Percentiles rank a stretch among this genome's conserved stretches.
Evolutionary conservation across 2,797 vertebrate genomes (phyloP).

Genomic region (Choloepus didactylus): DNA sequence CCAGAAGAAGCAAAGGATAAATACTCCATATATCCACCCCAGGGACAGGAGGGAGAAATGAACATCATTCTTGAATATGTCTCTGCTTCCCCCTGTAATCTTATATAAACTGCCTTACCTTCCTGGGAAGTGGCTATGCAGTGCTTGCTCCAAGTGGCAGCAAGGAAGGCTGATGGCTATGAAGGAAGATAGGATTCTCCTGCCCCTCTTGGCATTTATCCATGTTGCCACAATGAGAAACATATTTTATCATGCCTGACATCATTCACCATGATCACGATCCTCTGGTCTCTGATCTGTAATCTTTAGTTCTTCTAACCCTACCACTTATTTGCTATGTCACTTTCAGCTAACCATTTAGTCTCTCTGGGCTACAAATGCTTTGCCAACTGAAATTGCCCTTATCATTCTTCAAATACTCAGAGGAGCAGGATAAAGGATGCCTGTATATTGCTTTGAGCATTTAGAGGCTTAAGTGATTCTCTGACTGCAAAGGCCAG

Average conservation of each 20-base stretch:
- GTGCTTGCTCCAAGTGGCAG: not conserved
- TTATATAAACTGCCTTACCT: not conserved
- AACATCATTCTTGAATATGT: not conserved
- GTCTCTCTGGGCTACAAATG: conserved; percentile 31
- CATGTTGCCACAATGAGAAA: not conserved
- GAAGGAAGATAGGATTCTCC: not conserved
- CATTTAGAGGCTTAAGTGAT: not conserved
- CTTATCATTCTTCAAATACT: conserved; percentile 46
- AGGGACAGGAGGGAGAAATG: not conserved
- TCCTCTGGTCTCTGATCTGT: conserved; percentile 27
- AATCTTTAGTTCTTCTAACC: conserved; percentile 46
- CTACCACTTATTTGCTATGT: conserved; percentile 19
- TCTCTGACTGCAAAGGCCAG: not conserved
- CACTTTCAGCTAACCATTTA: conserved; percentile 39
- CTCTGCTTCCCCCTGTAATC: not conserved
- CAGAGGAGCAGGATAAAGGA: not conserved
- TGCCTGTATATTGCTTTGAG: not conserved
- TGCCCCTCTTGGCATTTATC: not conserved
- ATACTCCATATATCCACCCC: not conserved
- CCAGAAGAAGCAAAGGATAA: not conserved
- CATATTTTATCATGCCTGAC: conserved; percentile 16
- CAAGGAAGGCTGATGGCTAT: not conserved
- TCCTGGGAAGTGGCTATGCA: not conserved
- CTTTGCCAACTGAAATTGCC: conserved; percentile 17
- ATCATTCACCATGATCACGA: not conserved